Evolutionary conservation across 2,888 invertebrate genomes (phyloP).

Genomic region (Machimus atricapillus): DNA sequence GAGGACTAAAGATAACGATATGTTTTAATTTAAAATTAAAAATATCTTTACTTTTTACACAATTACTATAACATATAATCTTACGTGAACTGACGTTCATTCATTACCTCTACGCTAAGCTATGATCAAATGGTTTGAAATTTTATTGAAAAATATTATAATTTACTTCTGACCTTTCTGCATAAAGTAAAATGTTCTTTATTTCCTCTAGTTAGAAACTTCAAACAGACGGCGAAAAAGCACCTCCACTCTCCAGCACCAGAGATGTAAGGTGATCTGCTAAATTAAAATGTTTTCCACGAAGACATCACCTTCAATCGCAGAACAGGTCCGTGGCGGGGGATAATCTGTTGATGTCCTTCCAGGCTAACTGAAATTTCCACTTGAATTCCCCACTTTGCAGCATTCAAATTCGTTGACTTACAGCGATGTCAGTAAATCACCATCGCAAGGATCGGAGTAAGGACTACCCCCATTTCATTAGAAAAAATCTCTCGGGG

Average conservation of each 20-base stretch:
- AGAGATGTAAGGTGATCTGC: neutral
- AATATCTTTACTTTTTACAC: no score
- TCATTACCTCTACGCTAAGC: no score
- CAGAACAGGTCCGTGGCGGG: neutral
- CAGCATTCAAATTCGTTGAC: neutral
- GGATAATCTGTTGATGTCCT: neutral
- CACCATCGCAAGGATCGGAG: neutral
- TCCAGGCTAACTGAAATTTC: constrained; percentile 7
- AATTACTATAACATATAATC: no score
- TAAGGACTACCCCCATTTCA: constrained; percentile 6
- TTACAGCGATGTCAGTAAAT: constrained; percentile 9
- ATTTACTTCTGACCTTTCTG: no score
- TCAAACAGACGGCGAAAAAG: neutral
- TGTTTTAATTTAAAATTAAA: no score
- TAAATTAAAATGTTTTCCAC: neutral
- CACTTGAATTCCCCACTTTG: constrained; percentile 10
- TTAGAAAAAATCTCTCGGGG: constrained; percentile 11
- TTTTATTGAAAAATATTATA: no score
- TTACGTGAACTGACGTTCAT: no score
- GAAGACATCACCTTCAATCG: neutral
- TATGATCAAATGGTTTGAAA: no score
- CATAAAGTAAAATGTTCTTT: no score
- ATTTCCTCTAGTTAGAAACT: neutral
- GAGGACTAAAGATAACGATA: no score
- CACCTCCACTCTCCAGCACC: neutral